Conservation (phyloP, 1,140 invertebrate species). For the Danaus plexippus region DNA sequence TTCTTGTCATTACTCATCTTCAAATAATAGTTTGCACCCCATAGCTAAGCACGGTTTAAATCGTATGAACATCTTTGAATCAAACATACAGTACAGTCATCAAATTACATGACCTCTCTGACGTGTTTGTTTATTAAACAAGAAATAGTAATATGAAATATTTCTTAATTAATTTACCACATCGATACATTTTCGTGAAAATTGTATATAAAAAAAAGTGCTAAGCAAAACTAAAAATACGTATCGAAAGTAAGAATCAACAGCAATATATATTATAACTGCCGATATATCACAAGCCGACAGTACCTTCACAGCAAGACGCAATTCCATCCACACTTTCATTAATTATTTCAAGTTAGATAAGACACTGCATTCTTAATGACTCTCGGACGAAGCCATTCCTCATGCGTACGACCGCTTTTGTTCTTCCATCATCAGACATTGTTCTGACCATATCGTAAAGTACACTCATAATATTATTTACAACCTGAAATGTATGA, state of each 20-base stretch:
- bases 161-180: not conserved
- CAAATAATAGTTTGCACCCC: slow-evolving; percentile 68
- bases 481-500: no score
- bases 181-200: not conserved
- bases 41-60: slow-evolving; percentile 54
- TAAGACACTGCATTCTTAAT: slow-evolving; percentile 68
- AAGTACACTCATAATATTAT: slow-evolving; percentile 2
- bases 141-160: slow-evolving; percentile 4
- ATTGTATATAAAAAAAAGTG: slow-evolving; percentile 2
- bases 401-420: slow-evolving; percentile 52
- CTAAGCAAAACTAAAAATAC: no score
- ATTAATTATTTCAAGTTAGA: slow-evolving; percentile 69
- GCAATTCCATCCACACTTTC: slow-evolving; percentile 61
- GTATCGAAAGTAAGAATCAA: not conserved
- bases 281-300: slow-evolving; percentile 27
- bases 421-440: slow-evolving; percentile 49
- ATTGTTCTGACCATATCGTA: slow-evolving; percentile 22
- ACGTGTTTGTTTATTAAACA: slow-evolving; percentile 3
- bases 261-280: slow-evolving; percentile 4
- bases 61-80: slow-evolving; percentile 30
- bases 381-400: slow-evolving; percentile 50
- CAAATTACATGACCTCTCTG: not conserved
- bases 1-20: slow-evolving; percentile 63
- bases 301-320: slow-evolving; percentile 52
- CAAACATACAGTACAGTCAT: slow-evolving; percentile 2